These are phyloP conservation scores for Enteromius anoplus DNA, from an alignment of 2,797 vertebrate species.

Conservation along the genomic window DNA sequence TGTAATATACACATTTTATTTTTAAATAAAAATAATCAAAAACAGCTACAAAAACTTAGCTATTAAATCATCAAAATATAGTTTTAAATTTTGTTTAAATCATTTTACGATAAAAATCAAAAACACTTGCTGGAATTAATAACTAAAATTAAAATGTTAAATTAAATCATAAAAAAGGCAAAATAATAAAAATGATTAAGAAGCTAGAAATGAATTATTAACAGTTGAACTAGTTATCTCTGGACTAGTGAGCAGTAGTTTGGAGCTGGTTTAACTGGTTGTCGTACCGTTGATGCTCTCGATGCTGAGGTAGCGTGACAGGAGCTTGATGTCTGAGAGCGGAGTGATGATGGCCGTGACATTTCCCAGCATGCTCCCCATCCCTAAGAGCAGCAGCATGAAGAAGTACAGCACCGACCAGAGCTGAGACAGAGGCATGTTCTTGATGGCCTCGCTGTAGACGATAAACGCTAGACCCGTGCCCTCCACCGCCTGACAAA, in stretches of 20 bases:
- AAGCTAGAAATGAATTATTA: not conserved
- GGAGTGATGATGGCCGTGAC: constrained; percentile 88
- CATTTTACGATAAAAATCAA: not conserved
- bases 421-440: constrained; percentile 90
- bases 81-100: not conserved
- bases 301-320: constrained; percentile 74
- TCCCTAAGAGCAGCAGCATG: constrained; percentile 90
- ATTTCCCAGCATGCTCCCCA: constrained; percentile 96
- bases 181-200: not conserved
- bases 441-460: constrained; percentile 92
- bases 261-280: not conserved
- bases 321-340: constrained; percentile 79
- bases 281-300: constrained; percentile 85
- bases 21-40: no score
- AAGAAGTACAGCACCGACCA: constrained; percentile 92
- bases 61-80: not conserved
- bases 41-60: no score
- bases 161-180: no score
- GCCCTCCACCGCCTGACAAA: constrained; percentile 88
- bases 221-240: not conserved
- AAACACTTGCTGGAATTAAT: not conserved
- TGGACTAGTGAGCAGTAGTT: not conserved
- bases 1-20: no score
- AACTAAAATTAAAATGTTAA: not conserved
- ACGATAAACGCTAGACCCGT: constrained; percentile 91